Base-by-base conservation (phyloP, 2,797 vertebrate genomes). In the Phrynocephalus vlangalii region DNA sequence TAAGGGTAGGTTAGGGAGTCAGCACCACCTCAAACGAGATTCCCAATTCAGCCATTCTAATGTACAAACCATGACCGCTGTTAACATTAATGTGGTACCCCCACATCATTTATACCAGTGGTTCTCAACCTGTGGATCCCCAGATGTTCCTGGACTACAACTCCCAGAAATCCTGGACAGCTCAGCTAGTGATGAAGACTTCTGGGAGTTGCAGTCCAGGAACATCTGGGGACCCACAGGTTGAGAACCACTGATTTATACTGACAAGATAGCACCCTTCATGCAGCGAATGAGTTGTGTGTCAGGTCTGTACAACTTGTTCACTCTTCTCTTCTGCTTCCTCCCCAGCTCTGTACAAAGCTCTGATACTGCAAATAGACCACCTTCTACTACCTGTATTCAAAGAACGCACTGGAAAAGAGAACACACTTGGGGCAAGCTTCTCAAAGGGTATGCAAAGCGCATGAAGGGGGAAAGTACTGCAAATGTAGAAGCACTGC, bases 1-100 rank as follows among this genome's bases (percentile, higher is more conserved):
- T 84, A 24, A 48, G 10, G 76, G 60, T 8, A 79, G 16, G 22
- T 83, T 38, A 82, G 73, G 38, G 71, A 89, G 78, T 44, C 87
- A 50, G 70, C 18, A 15, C 66, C 44, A 75, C 38, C 66, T 79
- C 63, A 81, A 84, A 75, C 56, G 70, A 28, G 44, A 76, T 76
- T 81, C 78, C 78, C 60, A 10, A 56, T 5, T 75, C 83, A 85
- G 83, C 52, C 5, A 15, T 76, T 60, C 79, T 66, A 52, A 63
- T 13, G n/a, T 10, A 73, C 60, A 84, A 48, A 67, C 44, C 66
- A 82, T 52, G 71, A 67, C 44, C 26, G 38, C 24, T 3, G 18
- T 16, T 15, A 18, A 44, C 18, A 20, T 1, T 44, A 80, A 80
- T 28, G 68, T 30, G 10, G 1, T 38, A 78, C 24, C 24, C 11